Base-by-base conservation (phyloP, 1,140 invertebrate genomes). In the Cotesia glomerata region DNA sequence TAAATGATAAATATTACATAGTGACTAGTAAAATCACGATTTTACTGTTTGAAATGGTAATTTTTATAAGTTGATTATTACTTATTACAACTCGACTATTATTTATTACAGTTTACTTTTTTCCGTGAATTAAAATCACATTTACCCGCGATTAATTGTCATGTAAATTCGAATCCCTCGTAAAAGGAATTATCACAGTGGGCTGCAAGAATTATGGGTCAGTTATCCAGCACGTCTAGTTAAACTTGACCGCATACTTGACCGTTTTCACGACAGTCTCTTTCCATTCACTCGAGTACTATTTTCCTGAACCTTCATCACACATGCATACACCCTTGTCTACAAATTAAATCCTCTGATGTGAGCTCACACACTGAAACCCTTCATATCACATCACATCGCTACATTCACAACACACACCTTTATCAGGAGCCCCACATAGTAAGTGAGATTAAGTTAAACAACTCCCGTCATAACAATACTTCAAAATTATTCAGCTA, bases 121-220 rank as follows among this genome's bases (percentile, higher is more conserved):
- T n/a, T n/a, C n/a, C n/a, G n/a, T n/a, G n/a, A n/a, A 70, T 70
- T 70, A 62, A 14, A 51, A 36, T 8, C 56, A 26, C 68, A 70
- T 70, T 69, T 51, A 49, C 68, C 62, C 13, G n/a, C 68, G 26
- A 26, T 49, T 62, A 58, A 70, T 70, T 70, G 68, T 70, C 36
- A 70, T 70, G 68, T 49, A 70, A 70, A 70, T 70, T 70, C 45
- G 36, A 14, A 51, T 26, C 26, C 26, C 26, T 26, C 11, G 58
- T 34, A n/a, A 49, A 45, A 51, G 58, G 58, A 52, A 70, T 70
- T 70, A 70, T 70, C 68, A 63, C 59, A 11, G 59, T 49, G 36
- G 68, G 26, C 11, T 49, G 68, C 35, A 39, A 36, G 18, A 70
- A 45, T 59, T 62, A 62, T 62, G 59, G 59, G 59, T 62, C 26